Base-by-base conservation (phyloP, 2,113 vertebrate genomes). In the Dryoscopus gambensis region DNA sequence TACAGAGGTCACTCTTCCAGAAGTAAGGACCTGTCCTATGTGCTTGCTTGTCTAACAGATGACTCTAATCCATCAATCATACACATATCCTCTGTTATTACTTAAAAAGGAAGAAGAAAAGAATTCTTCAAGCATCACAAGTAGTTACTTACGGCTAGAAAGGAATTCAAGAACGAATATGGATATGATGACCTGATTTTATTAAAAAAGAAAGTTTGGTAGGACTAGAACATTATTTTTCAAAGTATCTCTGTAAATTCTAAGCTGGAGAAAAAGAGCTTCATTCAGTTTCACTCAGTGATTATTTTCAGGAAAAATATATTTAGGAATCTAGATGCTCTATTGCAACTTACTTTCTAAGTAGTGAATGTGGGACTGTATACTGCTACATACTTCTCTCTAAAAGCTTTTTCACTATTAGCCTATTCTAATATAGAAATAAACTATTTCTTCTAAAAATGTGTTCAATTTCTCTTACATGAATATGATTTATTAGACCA, bases 371-470 rank as follows among this genome's bases (percentile, higher is more conserved):
- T 74, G 16, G 55, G 15, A 50, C 35, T 46, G 44, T 46, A 16
- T 70, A 35, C 24, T 0, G 0, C 20, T 49, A 60, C 3, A 8
- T 13, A 33, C 49, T 75, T 67, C 12, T 20, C 24, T 86, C 15
- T 67, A 23, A 68, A 70, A 85, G 40, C 4, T 33, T 42, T 86
- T 67, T 40, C 24, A 46, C 19, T 63, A 17, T 42, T 64, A 71
- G 25, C 22, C 46, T 71, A 40, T 83, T 95, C n/a, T 80, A 71
- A 59, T 35, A 50, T 20, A 10, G 47, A 64, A 70, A 47, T 4
- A 24, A 63, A 64, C 5, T 28, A 39, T 59, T 70, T 86, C 7
- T 84, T 76, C 28, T 91, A 53, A 73, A 59, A 71, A 33, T 22
- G 5, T 67, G 11, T 65, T 79, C 42, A 17, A 0, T 78, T 88